Conservation (phyloP, 2,888 invertebrate genomes). For the Meteorus colon region DNA sequence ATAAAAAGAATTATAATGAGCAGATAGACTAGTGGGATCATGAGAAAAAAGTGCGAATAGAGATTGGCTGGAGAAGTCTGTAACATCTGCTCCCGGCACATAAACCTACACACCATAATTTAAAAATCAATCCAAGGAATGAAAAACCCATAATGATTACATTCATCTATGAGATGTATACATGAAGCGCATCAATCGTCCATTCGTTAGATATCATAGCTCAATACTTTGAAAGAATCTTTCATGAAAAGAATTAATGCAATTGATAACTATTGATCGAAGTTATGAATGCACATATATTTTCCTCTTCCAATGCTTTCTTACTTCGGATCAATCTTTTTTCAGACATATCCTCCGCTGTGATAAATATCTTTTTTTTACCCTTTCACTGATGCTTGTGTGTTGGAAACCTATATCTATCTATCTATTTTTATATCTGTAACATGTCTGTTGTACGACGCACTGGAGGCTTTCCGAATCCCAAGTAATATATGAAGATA, state of each 20-base stretch:
- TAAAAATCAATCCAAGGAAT: neutral
- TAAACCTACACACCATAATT: neutral
- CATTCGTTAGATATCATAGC: conserved; percentile 65
- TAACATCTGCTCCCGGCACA: neutral
- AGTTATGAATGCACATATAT: conserved; percentile 55
- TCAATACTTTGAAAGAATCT: conserved; percentile 45
- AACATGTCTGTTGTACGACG: too few relatives aligned
- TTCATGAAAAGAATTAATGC: conserved; percentile 62
- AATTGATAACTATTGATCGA: conserved; percentile 67
- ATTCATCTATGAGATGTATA: conserved; percentile 19
- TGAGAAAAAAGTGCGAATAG: neutral
- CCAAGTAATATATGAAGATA: conserved; percentile 13
- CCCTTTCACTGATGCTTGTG: too few relatives aligned
- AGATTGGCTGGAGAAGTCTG: neutral
- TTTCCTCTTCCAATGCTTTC: neutral
- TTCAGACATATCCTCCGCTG: neutral
- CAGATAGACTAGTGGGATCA: too few relatives aligned
- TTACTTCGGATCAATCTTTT: conserved; percentile 8
- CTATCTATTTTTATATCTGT: too few relatives aligned
- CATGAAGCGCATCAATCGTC: conserved; percentile 64
- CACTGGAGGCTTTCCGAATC: too few relatives aligned
- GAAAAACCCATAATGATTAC: neutral
- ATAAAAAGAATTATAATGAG: too few relatives aligned
- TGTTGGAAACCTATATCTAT: too few relatives aligned
- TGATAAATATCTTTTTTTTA: too few relatives aligned